Percentiles rank a stretch among this genome's conserved stretches.
These are phyloP conservation scores for Panthera uncia DNA, from an alignment of 2,113 vertebrate species.

Conservation along the genomic window DNA sequence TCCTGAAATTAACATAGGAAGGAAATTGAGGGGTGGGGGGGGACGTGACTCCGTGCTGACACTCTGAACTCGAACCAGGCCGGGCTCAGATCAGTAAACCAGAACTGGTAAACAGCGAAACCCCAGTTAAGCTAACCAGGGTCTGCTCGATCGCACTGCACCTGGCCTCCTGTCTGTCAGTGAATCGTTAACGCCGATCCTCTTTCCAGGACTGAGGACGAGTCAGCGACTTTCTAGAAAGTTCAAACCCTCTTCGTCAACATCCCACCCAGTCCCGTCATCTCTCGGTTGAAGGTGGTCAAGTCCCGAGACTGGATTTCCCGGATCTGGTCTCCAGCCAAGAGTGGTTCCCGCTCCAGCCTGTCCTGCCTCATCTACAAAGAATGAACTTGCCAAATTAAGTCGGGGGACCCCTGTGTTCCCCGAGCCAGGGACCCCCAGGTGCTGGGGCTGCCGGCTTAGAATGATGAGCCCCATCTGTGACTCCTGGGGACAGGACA, in stretches of 20 bases:
- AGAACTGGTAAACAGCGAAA: accelerated
- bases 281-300: neutral
- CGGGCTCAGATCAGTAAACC: accelerated
- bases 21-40: neutral
- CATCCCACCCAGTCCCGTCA: neutral
- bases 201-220: neutral
- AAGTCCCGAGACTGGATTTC: neutral
- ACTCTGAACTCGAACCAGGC: neutral
- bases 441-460: neutral
- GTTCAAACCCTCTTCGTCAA: neutral
- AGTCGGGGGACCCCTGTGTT: neutral
- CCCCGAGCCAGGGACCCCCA: neutral
- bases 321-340: neutral
- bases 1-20: neutral
- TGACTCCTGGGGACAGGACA: neutral
- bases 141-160: no score
- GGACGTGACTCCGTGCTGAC: neutral
- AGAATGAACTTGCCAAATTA: neutral
- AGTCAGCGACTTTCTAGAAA: neutral
- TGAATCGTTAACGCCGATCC: no score
- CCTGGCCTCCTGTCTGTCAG: neutral
- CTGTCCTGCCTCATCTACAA: neutral
- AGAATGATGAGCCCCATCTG: neutral
- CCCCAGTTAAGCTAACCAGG: neutral
- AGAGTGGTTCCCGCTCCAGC: accelerated